Evolutionary conservation across 35 echinoderm and acorn worm species (phyloP), one percentile per base, ranked within the genome.

Genomic region (Strongylocentrotus purpuratus): DNA sequence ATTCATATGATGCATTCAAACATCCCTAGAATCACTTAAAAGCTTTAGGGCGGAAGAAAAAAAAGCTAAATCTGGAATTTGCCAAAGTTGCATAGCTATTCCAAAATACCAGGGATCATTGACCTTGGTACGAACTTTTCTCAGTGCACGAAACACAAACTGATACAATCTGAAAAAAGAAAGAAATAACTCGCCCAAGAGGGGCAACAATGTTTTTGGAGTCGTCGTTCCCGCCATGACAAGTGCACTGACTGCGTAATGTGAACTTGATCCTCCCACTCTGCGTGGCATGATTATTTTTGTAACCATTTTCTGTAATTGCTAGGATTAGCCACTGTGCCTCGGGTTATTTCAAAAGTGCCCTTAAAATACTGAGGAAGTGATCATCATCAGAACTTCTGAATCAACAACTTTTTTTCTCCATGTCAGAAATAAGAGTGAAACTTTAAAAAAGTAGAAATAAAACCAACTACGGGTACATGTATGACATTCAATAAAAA

Each of bases 381-480:
- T 89, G 9, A 89, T 89, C 87, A 89, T 89, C 87, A 89, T 89
- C 87, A 89, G 12, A 89, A 89, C 7, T n/a, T 78, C 65, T 78
- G 65, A 78, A 78, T 78, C 65, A 78, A 78, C 65, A 78, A 78
- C 7, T 78, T 59, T 59, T n/a, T 78, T 78, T 7, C 65, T 31
- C 65, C 65, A 78, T 28, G 65, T 78, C 65, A n/a, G 65, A 78
- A 28, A 78, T 28, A 28, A 5, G 61, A 78, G 28, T 2, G 20
- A 22, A 78, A 78, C 0, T n/a, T 28, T n/a, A 28, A 28, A 28
- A 8, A 78, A 2, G 65, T 15, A 78, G 65, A 78, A 78, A 78
- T 78, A 78, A 4, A 78, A 28, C 20, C 20, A n/a, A 78, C 28
- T n/a, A n/a, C n/a, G n/a, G n/a, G n/a, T n/a, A n/a, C n/a, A n/a